A percentile compares a stretch with the other conserved stretches of the same genome.
phyloP scores from a whole-genome alignment of 2,113 vertebrate species.

The Fregata magnificens region DNA sequence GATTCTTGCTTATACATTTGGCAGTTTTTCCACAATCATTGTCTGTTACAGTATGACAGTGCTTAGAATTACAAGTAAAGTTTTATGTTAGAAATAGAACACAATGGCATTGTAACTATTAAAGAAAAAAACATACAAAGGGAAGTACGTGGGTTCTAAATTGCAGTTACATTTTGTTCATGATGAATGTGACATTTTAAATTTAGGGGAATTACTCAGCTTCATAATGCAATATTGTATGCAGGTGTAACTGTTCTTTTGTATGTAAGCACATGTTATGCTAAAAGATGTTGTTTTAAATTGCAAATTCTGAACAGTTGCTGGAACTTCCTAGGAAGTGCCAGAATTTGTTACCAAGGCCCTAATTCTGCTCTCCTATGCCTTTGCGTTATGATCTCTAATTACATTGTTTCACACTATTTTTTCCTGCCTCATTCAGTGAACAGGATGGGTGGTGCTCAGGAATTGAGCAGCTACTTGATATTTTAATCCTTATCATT shows the following conservation, averaged over 20 bases:
- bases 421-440: constrained; percentile 56
- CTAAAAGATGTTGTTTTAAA: constrained; percentile 10
- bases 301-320: constrained; percentile 29
- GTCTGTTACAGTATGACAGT: not conserved
- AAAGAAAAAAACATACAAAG: not conserved
- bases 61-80: not conserved
- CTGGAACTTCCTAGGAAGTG: constrained; percentile 51
- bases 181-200: constrained; percentile 15
- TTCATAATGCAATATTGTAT: constrained; percentile 23
- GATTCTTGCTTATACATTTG: not conserved
- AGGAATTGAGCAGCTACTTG: constrained; percentile 34
- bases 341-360: not conserved
- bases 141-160: constrained; percentile 9
- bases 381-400: constrained; percentile 4
- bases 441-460: constrained; percentile 50
- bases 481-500: constrained; percentile 60
- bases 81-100: constrained; percentile 16
- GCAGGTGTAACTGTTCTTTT: constrained; percentile 41
- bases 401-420: constrained; percentile 65
- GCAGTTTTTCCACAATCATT: not conserved
- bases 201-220: constrained; percentile 12
- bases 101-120: constrained; percentile 38
- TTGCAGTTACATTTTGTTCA: constrained; percentile 10
- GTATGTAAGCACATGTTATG: not conserved
- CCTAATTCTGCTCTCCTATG: not conserved